Base-by-base conservation (phyloP, 2,797 vertebrate genomes). In the Falco rusticolus region DNA sequence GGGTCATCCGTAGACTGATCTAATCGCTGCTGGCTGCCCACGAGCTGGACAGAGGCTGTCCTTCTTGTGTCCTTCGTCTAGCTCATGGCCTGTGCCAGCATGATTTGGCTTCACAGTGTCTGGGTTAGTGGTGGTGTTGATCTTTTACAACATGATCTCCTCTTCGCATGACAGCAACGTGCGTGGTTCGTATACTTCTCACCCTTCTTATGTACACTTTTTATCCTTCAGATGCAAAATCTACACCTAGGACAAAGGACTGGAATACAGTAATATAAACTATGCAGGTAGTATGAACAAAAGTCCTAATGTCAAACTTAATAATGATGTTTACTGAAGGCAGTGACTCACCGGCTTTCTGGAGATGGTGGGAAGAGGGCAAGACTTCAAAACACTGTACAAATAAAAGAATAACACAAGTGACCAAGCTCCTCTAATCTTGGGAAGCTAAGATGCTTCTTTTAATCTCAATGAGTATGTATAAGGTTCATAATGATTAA, bases 121-220 rank as follows among this genome's bases (percentile, higher is more conserved):
- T 68, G 48, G 0, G 0, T 76, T 19, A 25, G n/a, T 5, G 0
- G 24, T 28, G 24, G 4, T 65, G 26, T 14, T 68, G 22, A 43
- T 48, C 82, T 87, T 69, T 43, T 65, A 48, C 45, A 63, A 11
- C 6, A 37, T 54, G 21, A 37, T 65, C 37, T 63, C 14, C 18
- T 74, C 18, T 3, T 79, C 0, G 0, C 5, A 6, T 47, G 43
- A 31, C 22, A 34, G 51, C 10, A 3, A 13, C 0, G 0, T 29
- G 51, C 15, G 6, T 18, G 37, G 20, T 45, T 83, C 31, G 2
- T 22, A 5, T 16, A n/a, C 14, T 69, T 77, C 37, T 56, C 64
- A 21, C 16, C 28, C 12, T 81, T 74, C 41, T 75, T 75, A 13
- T 18, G 5, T 70, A 41, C 11, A 0, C 1, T 0, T 78, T 64